phyloP scores from a whole-genome alignment of 2,797 vertebrate species.

The Chrysocyon brachyurus region DNA sequence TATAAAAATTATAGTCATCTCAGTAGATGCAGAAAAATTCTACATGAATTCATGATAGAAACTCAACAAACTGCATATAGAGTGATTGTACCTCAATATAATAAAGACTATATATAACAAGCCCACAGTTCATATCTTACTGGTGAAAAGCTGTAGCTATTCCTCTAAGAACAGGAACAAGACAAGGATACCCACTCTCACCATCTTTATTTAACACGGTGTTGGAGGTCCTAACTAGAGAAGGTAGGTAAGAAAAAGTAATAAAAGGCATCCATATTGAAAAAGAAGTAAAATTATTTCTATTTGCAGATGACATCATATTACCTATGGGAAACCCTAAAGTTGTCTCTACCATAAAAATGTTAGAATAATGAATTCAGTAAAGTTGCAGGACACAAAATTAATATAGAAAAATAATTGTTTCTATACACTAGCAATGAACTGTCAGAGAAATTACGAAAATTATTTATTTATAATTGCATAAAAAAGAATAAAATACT shows the following conservation, averaged over 20 bases:
- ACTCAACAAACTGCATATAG: neutral
- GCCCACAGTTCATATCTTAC: neutral
- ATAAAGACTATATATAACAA: neutral
- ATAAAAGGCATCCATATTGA: neutral
- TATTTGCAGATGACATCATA: neutral
- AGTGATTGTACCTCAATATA: neutral
- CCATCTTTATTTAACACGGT: neutral
- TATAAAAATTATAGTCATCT: neutral
- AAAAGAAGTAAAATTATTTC: slow-evolving; percentile 23
- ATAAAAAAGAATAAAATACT: neutral
- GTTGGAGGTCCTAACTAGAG: neutral
- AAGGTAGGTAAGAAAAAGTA: neutral
- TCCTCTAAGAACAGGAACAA: slow-evolving; percentile 2
- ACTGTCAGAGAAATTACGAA: neutral
- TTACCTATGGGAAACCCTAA: neutral
- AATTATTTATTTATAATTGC: neutral
- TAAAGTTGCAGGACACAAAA: neutral
- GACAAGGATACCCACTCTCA: neutral
- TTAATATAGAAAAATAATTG: neutral
- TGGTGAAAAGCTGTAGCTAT: neutral
- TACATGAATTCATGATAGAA: neutral
- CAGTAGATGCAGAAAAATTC: neutral
- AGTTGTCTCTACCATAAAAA: neutral
- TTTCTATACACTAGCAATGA: neutral
- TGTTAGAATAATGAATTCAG: neutral